A percentile compares a stretch with the other conserved stretches of the same genome.
Conservation (phyloP, 2,888 invertebrate species). For the Mythimna impura region DNA sequence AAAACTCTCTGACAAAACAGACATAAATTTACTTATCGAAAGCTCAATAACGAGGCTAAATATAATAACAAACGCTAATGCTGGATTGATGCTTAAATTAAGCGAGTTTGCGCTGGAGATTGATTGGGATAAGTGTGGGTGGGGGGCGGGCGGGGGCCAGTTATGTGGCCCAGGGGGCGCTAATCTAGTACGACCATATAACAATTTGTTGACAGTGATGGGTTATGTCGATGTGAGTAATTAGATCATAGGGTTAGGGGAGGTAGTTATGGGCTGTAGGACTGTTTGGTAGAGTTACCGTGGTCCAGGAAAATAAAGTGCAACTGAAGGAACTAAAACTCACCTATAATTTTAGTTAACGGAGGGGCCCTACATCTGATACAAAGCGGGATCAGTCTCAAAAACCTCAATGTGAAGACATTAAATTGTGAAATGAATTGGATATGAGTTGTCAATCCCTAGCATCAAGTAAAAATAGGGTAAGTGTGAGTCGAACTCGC, state of each 20-base stretch:
- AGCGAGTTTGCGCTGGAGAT: conserved; percentile 82
- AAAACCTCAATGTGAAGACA: no score
- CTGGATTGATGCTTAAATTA: conserved; percentile 83
- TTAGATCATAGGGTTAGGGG: conserved; percentile 51
- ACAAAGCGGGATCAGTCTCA: no score
- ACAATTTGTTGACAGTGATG: conserved; percentile 76
- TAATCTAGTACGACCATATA: conserved; percentile 79
- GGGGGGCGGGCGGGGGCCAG: conserved; percentile 37
- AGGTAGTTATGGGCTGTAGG: neutral
- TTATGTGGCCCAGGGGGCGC: conserved; percentile 48
- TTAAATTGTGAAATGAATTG: no score
- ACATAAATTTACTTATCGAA: conserved; percentile 52
- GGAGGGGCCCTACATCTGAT: no score
- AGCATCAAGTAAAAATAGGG: no score
- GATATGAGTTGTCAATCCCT: no score
- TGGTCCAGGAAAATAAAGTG: no score
- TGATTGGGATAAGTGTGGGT: conserved; percentile 79
- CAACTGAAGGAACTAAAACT: no score
- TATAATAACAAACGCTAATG: conserved; percentile 83
- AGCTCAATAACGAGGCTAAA: conserved; percentile 68
- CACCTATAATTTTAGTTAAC: no score
- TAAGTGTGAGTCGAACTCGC: no score
- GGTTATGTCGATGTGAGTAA: conserved; percentile 58
- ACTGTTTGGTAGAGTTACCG: no score
- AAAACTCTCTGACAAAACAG: conserved; percentile 52